Evolutionary conservation across 2,888 invertebrate species (phyloP).

Genomic region (Melanostoma scalare): DNA sequence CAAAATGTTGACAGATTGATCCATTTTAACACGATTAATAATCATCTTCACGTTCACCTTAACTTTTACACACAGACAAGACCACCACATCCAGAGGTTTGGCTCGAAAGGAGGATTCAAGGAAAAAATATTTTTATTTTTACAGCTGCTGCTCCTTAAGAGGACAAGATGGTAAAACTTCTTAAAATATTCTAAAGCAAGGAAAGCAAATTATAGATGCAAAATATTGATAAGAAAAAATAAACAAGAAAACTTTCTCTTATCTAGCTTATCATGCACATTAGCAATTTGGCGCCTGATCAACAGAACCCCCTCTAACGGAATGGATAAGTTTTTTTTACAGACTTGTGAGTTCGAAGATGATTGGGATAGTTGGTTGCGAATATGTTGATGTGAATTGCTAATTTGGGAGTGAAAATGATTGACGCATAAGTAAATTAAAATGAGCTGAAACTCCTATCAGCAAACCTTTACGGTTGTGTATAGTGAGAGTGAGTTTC

Average conservation of each 20-base stretch:
- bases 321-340: too few relatives aligned
- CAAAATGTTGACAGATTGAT: slow-evolving; percentile 31
- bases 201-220: background rate
- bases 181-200: background rate
- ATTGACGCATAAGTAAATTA: too few relatives aligned
- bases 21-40: slow-evolving; percentile 48
- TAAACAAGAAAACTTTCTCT: slow-evolving; percentile 4
- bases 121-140: background rate
- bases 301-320: background rate
- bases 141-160: background rate
- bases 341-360: too few relatives aligned
- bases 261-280: slow-evolving; percentile 12
- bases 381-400: too few relatives aligned
- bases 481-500: too few relatives aligned
- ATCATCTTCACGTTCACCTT: slow-evolving; percentile 20
- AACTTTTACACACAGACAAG: slow-evolving; percentile 20
- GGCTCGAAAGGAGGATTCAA: background rate
- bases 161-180: background rate
- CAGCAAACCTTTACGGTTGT: too few relatives aligned
- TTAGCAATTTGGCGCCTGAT: slow-evolving; percentile 25
- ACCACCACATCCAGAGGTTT: background rate
- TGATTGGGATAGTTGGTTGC: too few relatives aligned
- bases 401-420: too few relatives aligned
- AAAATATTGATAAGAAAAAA: background rate
- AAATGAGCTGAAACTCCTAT: too few relatives aligned